These are phyloP conservation scores for Drosophila hawaiiensis DNA, from an alignment of 2,888 invertebrate species.

Conservation along the genomic window DNA sequence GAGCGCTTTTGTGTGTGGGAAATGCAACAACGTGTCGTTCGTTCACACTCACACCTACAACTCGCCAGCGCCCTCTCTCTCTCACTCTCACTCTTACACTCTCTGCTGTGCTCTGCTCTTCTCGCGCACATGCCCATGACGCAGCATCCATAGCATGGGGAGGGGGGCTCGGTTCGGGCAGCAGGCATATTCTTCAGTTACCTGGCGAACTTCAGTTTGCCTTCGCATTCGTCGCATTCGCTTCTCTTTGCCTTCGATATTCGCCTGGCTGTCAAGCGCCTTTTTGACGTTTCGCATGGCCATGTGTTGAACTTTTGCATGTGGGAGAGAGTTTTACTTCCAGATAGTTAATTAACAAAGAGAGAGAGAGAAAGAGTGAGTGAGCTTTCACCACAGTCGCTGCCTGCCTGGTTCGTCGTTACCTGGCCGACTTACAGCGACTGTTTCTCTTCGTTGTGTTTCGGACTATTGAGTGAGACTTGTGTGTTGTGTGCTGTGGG, in stretches of 20 bases:
- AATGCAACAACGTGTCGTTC: slow-evolving; percentile 77
- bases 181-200: slow-evolving; percentile 30
- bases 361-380: slow-evolving; percentile 1
- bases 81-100: slow-evolving; percentile 7
- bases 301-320: slow-evolving; percentile 66
- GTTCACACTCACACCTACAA: slow-evolving; percentile 56
- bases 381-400: slow-evolving; percentile 58
- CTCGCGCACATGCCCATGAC: slow-evolving; percentile 13
- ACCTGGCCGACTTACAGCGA: slow-evolving; percentile 50
- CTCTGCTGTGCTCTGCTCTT: neutral
- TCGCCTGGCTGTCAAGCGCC: slow-evolving; percentile 62
- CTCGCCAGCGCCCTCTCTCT: neutral
- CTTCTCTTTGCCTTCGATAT: slow-evolving; percentile 41
- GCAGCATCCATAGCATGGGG: slow-evolving; percentile 58
- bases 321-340: slow-evolving; percentile 33
- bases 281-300: slow-evolving; percentile 67
- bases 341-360: slow-evolving; percentile 1
- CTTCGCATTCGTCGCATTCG: slow-evolving; percentile 37
- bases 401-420: slow-evolving; percentile 50
- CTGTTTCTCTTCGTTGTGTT: slow-evolving; percentile 39
- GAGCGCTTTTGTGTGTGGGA: slow-evolving; percentile 51
- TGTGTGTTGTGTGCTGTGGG: slow-evolving; percentile 38
- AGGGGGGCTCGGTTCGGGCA: slow-evolving; percentile 1
- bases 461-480: slow-evolving; percentile 77
- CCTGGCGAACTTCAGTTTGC: slow-evolving; percentile 65